Percentiles rank a stretch among this genome's conserved stretches.
Conservation (phyloP, 2,113 vertebrate genomes). For the Corythoichthys haematopterus region DNA sequence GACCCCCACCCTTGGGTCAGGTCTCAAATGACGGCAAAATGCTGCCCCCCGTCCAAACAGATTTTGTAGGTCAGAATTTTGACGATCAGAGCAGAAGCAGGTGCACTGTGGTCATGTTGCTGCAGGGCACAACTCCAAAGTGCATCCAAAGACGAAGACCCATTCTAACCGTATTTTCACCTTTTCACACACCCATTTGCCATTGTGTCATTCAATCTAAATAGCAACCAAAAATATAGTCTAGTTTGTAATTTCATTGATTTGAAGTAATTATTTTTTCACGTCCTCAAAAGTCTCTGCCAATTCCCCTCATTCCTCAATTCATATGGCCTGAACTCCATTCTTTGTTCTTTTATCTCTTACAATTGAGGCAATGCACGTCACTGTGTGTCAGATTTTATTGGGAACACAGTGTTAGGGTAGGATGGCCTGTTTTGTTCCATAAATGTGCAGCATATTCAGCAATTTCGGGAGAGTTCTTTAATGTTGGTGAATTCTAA, state of each 20-base stretch:
- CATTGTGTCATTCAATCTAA: neutral
- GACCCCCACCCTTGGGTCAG: neutral
- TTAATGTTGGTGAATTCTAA: too few species aligned
- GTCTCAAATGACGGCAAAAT: conserved; percentile 42
- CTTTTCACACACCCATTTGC: neutral
- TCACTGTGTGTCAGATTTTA: conserved; percentile 50
- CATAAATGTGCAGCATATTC: conserved; percentile 2
- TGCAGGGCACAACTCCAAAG: conserved; percentile 23
- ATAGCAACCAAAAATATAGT: neutral
- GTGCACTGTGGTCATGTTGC: conserved; percentile 29
- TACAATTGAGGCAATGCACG: conserved; percentile 51
- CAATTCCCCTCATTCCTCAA: conserved; percentile 31
- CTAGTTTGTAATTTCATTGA: neutral
- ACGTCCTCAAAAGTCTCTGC: neutral
- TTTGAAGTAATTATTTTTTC: neutral
- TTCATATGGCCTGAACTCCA: conserved; percentile 40
- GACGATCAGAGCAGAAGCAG: conserved; percentile 35
- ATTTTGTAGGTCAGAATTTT: conserved; percentile 18
- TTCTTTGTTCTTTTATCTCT: conserved; percentile 32
- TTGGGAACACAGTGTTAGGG: conserved; percentile 19
- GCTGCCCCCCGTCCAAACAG: neutral
- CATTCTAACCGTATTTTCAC: conserved; percentile 29
- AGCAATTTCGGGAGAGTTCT: too few species aligned
- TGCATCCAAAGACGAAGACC: conserved; percentile 12
- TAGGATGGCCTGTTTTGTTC: neutral